Evolutionary conservation across 2,888 invertebrate genomes (phyloP).

Genomic region (Agonopterix subpropinquella): DNA sequence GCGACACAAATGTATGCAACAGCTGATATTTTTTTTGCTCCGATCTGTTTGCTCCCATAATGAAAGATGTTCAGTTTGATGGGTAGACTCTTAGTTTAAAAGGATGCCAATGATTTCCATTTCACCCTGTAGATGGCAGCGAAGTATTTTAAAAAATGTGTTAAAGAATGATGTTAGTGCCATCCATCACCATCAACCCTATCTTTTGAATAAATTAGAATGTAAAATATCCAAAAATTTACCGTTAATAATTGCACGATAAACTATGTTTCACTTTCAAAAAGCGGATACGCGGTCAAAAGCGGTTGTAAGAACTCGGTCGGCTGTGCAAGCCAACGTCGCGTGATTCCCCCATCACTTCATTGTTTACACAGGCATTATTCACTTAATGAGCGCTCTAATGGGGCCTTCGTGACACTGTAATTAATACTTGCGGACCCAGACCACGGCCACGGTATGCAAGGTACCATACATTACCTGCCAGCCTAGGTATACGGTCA

Average conservation of each 20-base stretch:
- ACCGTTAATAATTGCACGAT: conserved; percentile 32
- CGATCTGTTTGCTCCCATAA: no score
- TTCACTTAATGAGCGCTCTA: conserved; percentile 54
- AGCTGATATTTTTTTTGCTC: no score
- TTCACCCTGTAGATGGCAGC: no score
- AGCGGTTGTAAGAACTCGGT: conserved; percentile 29
- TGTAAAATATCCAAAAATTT: no score
- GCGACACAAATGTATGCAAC: no score
- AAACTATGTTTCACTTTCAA: conserved; percentile 34
- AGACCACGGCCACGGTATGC: conserved; percentile 1
- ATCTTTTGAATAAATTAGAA: no score
- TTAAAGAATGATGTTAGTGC: no score
- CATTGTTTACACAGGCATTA: conserved; percentile 59
- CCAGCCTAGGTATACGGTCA: not conserved
- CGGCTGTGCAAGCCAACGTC: conserved; percentile 44
- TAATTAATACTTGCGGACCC: conserved; percentile 45
- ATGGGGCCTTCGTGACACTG: conserved; percentile 43
- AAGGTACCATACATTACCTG: not conserved
- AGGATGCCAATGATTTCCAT: no score
- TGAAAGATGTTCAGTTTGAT: no score
- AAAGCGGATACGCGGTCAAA: conserved; percentile 31
- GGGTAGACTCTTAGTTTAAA: no score
- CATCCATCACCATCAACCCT: no score
- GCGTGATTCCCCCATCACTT: conserved; percentile 58
- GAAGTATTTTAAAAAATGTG: no score